Percentiles rank a stretch among this genome's conserved stretches.
These are phyloP conservation scores for Aythya baeri DNA, from an alignment of 2,113 vertebrate genomes.

Conservation along the genomic window DNA sequence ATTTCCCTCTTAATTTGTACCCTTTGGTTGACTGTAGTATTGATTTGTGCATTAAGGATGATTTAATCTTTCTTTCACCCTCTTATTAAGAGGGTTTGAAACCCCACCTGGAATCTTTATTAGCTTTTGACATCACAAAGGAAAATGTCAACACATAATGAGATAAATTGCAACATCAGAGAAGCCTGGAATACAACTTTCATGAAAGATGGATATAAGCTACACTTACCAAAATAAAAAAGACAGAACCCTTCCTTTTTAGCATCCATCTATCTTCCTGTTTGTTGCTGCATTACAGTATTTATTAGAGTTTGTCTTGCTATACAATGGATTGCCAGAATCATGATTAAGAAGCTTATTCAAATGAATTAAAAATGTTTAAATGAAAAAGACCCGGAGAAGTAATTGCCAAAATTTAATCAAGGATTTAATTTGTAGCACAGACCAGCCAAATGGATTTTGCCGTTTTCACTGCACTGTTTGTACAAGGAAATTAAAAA, in stretches of 20 bases:
- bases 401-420: conserved; percentile 84
- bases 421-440: conserved; percentile 81
- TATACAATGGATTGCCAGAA: conserved; percentile 72
- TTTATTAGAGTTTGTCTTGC: conserved; percentile 73
- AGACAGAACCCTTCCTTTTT: conserved; percentile 4
- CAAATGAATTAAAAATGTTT: conserved; percentile 81
- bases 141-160: conserved; percentile 42
- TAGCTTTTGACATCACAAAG: conserved; percentile 48
- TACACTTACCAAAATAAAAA: neutral
- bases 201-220: neutral
- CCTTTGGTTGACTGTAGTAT: conserved; percentile 31
- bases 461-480: conserved; percentile 73
- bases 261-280: conserved; percentile 49
- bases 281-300: conserved; percentile 41
- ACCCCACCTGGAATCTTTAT: conserved; percentile 56
- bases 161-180: conserved; percentile 32
- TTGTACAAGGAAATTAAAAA: conserved; percentile 83
- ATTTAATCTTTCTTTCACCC: conserved; percentile 58
- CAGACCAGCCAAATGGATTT: conserved; percentile 78
- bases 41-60: conserved; percentile 53
- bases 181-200: conserved; percentile 3
- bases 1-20: conserved; percentile 45
- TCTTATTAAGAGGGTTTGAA: conserved; percentile 28
- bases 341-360: conserved; percentile 80
- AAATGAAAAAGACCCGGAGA: conserved; percentile 79